These are phyloP conservation scores for Spea bombifrons DNA, from an alignment of 2,113 vertebrate genomes.

Conservation along the genomic window DNA sequence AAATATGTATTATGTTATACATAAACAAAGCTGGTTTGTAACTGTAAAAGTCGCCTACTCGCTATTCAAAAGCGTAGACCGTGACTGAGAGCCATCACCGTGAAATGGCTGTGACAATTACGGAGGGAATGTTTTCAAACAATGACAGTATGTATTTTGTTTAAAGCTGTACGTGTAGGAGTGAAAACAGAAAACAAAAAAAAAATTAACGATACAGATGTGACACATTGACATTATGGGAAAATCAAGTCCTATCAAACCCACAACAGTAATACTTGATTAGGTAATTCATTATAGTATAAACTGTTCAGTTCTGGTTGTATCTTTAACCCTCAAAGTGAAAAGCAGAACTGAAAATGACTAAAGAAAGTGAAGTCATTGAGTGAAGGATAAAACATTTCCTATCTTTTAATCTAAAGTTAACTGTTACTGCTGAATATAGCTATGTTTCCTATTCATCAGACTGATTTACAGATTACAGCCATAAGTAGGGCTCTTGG, in stretches of 20 bases:
- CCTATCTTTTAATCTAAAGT: too few relatives aligned
- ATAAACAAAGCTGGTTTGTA: slow-evolving; percentile 20
- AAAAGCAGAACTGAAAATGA: too few relatives aligned
- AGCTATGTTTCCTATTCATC: too few relatives aligned
- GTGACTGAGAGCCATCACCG: slow-evolving; percentile 30
- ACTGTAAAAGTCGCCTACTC: slow-evolving; percentile 19
- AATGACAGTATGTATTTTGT: slow-evolving; percentile 13
- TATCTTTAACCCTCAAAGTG: not conserved
- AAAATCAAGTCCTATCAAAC: not conserved
- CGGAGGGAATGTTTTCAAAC: slow-evolving; percentile 24
- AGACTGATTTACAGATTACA: too few relatives aligned
- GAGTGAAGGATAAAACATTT: too few relatives aligned
- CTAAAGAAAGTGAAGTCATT: too few relatives aligned
- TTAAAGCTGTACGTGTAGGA: slow-evolving; percentile 20
- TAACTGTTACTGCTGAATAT: too few relatives aligned
- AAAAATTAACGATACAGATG: not conserved
- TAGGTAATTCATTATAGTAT: not conserved
- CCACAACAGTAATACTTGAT: not conserved
- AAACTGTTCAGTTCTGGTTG: not conserved
- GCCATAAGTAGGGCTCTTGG: too few relatives aligned
- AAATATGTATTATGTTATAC: slow-evolving; percentile 12
- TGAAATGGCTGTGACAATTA: slow-evolving; percentile 36
- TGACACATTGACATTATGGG: slow-evolving; percentile 11
- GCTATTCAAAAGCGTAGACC: slow-evolving; percentile 8
- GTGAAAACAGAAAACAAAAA: slow-evolving; percentile 1